These are phyloP conservation scores for Tragelaphus strepsiceros DNA, from an alignment of 2,113 vertebrate genomes.

Conservation along the genomic window DNA sequence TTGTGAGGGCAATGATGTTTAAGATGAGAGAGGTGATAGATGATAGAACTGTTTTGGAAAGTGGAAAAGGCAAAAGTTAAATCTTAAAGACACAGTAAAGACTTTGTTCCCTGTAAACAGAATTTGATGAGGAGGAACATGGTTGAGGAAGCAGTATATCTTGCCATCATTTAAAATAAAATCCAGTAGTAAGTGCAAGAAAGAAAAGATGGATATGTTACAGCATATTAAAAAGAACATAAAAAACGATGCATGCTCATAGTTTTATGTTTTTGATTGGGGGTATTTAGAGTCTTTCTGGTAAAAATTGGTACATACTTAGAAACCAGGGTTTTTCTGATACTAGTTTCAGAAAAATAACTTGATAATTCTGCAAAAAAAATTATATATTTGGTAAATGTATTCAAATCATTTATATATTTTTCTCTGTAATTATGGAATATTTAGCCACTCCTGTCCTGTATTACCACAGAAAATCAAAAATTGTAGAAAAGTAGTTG, in stretches of 20 bases:
- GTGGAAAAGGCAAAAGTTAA: background rate
- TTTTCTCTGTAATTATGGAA: background rate
- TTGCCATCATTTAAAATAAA: constrained; percentile 62
- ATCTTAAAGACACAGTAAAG: background rate
- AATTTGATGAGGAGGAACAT: constrained; percentile 12
- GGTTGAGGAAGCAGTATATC: constrained; percentile 51
- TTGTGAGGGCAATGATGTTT: background rate
- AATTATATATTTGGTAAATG: background rate
- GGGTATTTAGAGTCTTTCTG: background rate
- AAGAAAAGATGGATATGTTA: background rate
- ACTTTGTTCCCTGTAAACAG: background rate
- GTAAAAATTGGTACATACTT: background rate
- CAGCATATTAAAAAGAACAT: background rate
- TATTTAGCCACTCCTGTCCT: background rate
- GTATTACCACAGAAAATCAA: background rate
- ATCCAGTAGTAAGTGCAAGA: background rate
- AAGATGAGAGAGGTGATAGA: background rate
- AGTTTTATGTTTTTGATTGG: background rate
- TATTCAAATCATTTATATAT: constrained; percentile 7
- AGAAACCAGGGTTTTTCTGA: constrained; percentile 13
- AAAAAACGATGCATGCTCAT: background rate
- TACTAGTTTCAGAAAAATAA: constrained; percentile 26
- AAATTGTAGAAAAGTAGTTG: background rate
- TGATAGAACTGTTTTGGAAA: background rate
- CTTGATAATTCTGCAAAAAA: background rate